Conservation (phyloP, 2,113 vertebrate species). For the Pycnonotus jocosus region DNA sequence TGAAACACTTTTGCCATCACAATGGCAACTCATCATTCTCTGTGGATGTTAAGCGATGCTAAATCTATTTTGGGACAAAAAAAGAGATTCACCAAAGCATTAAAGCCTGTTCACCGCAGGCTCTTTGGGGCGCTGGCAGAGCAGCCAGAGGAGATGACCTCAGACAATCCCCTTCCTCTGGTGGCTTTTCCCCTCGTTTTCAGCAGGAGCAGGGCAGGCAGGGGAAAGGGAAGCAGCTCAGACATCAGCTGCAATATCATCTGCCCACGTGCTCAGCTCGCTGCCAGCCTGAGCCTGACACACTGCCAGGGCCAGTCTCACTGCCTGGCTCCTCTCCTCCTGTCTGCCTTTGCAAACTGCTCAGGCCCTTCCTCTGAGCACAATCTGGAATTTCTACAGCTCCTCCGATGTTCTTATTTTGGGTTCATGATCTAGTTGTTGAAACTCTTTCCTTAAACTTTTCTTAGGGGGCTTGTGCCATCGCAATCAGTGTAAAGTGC, state of each 20-base stretch:
- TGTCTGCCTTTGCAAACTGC: neutral
- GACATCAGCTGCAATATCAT: constrained; percentile 53
- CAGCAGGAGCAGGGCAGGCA: neutral
- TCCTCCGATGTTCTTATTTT: neutral
- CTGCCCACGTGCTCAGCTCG: constrained; percentile 31
- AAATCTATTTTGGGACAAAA: neutral
- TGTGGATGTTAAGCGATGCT: neutral
- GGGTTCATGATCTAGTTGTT: neutral
- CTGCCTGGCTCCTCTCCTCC: neutral
- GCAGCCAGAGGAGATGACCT: neutral
- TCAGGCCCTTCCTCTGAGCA: neutral
- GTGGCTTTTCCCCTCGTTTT: constrained; percentile 43
- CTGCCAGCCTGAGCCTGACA: constrained; percentile 24
- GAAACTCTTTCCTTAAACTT: neutral
- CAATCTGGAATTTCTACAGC: neutral
- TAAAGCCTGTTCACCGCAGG: neutral
- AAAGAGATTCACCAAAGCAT: neutral
- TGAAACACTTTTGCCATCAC: neutral
- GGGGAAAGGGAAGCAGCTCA: constrained; percentile 60
- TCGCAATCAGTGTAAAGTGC: neutral
- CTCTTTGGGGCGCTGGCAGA: neutral
- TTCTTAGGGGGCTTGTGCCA: neutral
- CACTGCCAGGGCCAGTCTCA: constrained; percentile 6
- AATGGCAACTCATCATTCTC: neutral
- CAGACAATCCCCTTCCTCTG: constrained; percentile 32